phyloP scores from a whole-genome alignment of 2,113 vertebrate species.

The Empidonax alnorum region DNA sequence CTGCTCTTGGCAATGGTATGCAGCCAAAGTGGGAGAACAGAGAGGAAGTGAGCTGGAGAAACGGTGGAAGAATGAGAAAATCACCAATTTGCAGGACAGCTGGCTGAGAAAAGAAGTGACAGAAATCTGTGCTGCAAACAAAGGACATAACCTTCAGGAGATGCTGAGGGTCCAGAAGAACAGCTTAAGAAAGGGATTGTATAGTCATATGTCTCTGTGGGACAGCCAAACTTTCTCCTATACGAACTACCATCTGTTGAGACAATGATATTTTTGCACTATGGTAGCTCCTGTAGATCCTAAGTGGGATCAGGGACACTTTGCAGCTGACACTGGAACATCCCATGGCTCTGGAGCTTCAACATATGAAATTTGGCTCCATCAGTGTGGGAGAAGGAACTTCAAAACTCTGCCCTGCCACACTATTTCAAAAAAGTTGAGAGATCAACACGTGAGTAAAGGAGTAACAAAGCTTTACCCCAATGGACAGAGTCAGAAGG shows the following conservation, averaged over 20 bases:
- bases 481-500: neutral
- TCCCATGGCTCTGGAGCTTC: neutral
- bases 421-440: neutral
- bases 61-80: neutral
- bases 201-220: neutral
- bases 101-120: neutral
- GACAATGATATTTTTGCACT: neutral
- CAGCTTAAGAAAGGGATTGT: neutral
- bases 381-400: neutral
- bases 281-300: neutral
- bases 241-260: neutral
- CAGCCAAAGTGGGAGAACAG: neutral
- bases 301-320: neutral
- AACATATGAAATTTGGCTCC: neutral
- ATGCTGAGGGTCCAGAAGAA: neutral
- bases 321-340: neutral
- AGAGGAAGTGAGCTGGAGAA: neutral
- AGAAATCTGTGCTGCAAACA: neutral
- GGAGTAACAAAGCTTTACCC: neutral
- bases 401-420: neutral
- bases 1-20: neutral
- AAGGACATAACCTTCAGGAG: neutral
- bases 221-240: neutral
- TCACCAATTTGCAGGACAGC: neutral
- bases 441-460: neutral